Evolutionary conservation across 2,888 invertebrate genomes (phyloP).

Genomic region (Dryomyza anilis): DNA sequence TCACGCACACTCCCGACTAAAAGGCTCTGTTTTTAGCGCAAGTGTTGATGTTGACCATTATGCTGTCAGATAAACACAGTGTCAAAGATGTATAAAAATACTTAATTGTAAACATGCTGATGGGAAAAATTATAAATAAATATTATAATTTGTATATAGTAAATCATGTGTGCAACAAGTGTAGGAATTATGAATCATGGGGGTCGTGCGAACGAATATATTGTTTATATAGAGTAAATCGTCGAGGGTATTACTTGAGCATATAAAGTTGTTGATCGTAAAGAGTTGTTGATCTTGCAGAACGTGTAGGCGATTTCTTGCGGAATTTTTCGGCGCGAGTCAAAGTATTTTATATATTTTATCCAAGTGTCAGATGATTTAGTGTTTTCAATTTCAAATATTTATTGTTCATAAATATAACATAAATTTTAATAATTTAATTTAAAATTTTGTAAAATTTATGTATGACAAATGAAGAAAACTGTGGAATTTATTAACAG

Average conservation of each 20-base stretch:
- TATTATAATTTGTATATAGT: too few species aligned
- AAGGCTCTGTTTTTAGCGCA: not conserved
- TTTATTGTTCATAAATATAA: slow-evolving; percentile 9
- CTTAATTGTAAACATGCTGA: not conserved
- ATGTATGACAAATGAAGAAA: not conserved
- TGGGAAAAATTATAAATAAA: not conserved
- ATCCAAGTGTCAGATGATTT: slow-evolving; percentile 16
- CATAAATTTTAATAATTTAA: too few species aligned
- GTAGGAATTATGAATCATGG: not conserved
- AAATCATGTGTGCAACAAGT: slow-evolving; percentile 11
- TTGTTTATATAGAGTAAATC: not conserved
- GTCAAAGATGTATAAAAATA: not conserved
- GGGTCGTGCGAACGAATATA: not conserved
- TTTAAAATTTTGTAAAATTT: not conserved
- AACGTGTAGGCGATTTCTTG: slow-evolving; percentile 15
- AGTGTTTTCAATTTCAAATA: not conserved
- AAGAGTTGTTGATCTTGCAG: too few species aligned
- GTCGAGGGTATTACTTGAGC: too few species aligned
- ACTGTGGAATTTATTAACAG: too few species aligned
- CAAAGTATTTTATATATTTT: not conserved
- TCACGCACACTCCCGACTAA: not conserved
- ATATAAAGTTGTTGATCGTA: too few species aligned
- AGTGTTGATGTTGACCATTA: slow-evolving; percentile 18
- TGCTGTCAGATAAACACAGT: slow-evolving; percentile 13
- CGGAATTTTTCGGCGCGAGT: not conserved